Conservation (phyloP, 2,113 vertebrate species). For the Parus major region DNA sequence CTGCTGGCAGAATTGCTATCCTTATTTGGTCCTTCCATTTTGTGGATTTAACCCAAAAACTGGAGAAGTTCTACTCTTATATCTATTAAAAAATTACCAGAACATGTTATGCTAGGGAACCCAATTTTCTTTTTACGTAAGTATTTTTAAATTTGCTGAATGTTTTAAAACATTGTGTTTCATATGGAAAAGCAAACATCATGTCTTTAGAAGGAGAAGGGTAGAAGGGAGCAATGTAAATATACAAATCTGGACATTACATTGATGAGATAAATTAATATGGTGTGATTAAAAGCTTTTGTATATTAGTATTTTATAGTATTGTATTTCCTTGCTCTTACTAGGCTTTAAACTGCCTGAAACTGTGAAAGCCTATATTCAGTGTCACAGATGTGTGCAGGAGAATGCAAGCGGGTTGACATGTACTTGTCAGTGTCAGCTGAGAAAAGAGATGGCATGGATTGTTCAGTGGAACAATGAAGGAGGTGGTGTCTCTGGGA, state of each 20-base stretch:
- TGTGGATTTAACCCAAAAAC: constrained; percentile 41
- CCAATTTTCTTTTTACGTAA: constrained; percentile 36
- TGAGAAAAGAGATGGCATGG: constrained; percentile 45
- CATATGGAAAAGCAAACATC: not conserved
- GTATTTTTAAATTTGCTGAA: not conserved
- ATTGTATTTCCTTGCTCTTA: not conserved
- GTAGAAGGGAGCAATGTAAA: not conserved
- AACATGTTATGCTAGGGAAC: not conserved
- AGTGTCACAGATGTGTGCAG: constrained; percentile 14
- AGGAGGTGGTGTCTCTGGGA: constrained; percentile 54
- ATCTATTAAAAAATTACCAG: constrained; percentile 32
- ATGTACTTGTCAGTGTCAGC: constrained; percentile 62
- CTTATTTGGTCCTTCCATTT: constrained; percentile 59
- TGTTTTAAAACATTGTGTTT: not conserved
- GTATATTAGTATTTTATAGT: not conserved
- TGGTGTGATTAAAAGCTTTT: not conserved
- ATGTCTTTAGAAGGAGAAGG: not conserved
- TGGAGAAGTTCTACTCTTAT: constrained; percentile 20
- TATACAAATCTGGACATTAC: not conserved
- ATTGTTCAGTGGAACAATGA: constrained; percentile 38
- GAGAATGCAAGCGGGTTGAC: constrained; percentile 35
- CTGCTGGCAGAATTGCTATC: constrained; percentile 62
- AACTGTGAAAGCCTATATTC: constrained; percentile 45
- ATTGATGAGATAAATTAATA: not conserved
- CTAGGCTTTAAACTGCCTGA: constrained; percentile 6